Conservation (phyloP, 2,797 vertebrate species). For the Bufotes viridis region DNA sequence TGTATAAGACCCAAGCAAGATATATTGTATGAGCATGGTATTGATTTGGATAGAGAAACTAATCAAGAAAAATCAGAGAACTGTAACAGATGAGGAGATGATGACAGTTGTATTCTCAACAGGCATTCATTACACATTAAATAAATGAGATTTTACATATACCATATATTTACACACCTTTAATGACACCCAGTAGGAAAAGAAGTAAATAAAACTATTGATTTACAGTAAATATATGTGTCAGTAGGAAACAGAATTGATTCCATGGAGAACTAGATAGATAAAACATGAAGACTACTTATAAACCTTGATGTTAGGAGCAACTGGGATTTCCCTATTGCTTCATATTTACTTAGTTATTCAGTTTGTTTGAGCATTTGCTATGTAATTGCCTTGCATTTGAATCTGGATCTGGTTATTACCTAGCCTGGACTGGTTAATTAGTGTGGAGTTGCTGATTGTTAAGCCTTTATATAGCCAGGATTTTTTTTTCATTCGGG, state of each 20-base stretch:
- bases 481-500: too few species aligned
- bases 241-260: background rate
- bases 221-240: background rate
- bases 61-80: background rate
- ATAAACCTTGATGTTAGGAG: too few species aligned
- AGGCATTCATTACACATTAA: background rate
- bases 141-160: background rate
- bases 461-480: too few species aligned
- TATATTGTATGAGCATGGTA: background rate
- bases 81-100: background rate
- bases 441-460: too few species aligned
- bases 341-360: too few species aligned
- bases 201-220: slow-evolving; percentile 7
- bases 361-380: too few species aligned
- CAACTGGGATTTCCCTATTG: too few species aligned
- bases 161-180: background rate
- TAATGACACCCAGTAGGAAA: background rate
- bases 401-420: too few species aligned
- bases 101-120: background rate
- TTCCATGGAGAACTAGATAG: background rate
- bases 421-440: too few species aligned
- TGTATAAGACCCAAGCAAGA: background rate
- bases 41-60: background rate
- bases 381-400: too few species aligned
- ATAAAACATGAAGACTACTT: background rate